phyloP scores from a whole-genome alignment of 1,140 invertebrate genomes.

The Geopemphigus sp. region DNA sequence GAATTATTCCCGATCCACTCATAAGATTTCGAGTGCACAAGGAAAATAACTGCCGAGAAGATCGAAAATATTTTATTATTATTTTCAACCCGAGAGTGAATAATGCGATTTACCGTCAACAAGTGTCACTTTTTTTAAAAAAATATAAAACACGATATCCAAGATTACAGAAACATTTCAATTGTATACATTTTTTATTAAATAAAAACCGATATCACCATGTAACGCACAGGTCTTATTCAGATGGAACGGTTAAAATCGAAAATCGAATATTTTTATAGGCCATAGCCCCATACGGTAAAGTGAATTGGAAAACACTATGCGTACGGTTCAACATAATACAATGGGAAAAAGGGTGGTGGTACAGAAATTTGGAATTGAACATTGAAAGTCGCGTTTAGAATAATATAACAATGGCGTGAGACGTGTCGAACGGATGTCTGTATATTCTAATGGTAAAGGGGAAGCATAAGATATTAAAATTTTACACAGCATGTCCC shows the following conservation, averaged over 20 bases:
- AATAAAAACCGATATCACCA: not conserved
- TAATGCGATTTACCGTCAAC: not conserved
- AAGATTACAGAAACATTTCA: not conserved
- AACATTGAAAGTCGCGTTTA: slow-evolving; percentile 27
- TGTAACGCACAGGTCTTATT: slow-evolving; percentile 1
- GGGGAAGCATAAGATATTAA: slow-evolving; percentile 27
- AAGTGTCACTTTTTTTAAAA: not conserved
- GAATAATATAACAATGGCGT: slow-evolving; percentile 42
- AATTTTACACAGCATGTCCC: slow-evolving; percentile 6
- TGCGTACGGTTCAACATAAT: not conserved
- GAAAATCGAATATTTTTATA: slow-evolving; percentile 9
- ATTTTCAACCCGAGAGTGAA: not conserved
- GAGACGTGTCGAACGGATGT: slow-evolving; percentile 31
- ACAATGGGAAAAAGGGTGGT: not conserved
- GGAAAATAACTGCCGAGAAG: not conserved
- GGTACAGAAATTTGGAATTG: slow-evolving; percentile 1
- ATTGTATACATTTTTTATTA: not conserved
- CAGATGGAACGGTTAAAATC: slow-evolving; percentile 14
- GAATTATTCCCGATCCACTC: too few relatives aligned
- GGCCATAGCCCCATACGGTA: not conserved
- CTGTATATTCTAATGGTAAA: slow-evolving; percentile 18
- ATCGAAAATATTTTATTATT: not conserved
- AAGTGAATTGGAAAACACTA: slow-evolving; percentile 42
- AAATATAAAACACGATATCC: not conserved
- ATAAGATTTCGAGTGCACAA: too few relatives aligned